Evolutionary conservation across 2,888 invertebrate genomes (phyloP).

Genomic region (Morpho deidamia): DNA sequence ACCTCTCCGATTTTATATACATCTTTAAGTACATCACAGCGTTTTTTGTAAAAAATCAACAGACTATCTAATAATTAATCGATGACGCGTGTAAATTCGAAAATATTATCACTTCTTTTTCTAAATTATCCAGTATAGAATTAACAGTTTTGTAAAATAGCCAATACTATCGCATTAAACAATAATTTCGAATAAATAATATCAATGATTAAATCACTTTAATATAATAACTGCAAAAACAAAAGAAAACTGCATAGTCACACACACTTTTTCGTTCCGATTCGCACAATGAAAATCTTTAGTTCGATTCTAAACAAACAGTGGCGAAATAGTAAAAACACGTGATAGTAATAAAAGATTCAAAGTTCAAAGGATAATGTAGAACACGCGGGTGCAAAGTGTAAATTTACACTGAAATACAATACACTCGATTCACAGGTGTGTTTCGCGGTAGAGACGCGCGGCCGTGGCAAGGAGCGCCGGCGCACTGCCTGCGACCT

Average conservation of each 20-base stretch:
- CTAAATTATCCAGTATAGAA: too few species aligned
- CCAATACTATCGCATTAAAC: too few species aligned
- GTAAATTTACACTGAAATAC: slow-evolving; percentile 1
- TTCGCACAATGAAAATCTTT: too few species aligned
- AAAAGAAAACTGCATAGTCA: too few species aligned
- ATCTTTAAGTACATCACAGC: slow-evolving; percentile 66
- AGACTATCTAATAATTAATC: not conserved
- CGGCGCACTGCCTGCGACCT: slow-evolving; percentile 58
- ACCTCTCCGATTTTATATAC: slow-evolving; percentile 69
- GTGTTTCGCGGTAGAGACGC: slow-evolving; percentile 34
- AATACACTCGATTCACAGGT: not conserved
- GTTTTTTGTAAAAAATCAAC: slow-evolving; percentile 9
- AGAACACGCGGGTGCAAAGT: slow-evolving; percentile 4
- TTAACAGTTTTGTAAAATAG: too few species aligned
- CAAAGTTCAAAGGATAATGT: slow-evolving; percentile 1
- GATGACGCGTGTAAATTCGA: not conserved
- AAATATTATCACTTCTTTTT: not conserved
- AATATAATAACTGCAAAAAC: too few species aligned
- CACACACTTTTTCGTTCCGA: too few species aligned
- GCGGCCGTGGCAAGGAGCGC: slow-evolving; percentile 52
- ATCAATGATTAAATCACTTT: too few species aligned
- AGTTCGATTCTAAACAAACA: too few species aligned
- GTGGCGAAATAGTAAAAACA: not conserved
- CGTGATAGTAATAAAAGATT: not conserved
- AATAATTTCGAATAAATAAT: too few species aligned